These are phyloP conservation scores for Habropoda laboriosa DNA, from an alignment of 1,140 invertebrate species.

Conservation along the genomic window DNA sequence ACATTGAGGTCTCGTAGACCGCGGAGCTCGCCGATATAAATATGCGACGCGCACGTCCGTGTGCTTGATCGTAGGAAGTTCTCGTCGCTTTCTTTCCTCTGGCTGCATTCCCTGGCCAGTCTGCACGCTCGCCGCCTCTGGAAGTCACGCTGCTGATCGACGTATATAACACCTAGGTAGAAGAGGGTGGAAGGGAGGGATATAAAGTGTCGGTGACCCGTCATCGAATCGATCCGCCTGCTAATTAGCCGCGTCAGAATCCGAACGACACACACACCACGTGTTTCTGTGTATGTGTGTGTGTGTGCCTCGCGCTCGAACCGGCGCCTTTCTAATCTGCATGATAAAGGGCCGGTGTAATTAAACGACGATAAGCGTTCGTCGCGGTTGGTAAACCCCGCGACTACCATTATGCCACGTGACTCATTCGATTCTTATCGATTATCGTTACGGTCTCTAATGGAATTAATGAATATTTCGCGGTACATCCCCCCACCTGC, in stretches of 20 bases:
- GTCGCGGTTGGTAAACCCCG: background rate
- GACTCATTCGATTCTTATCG: constrained; percentile 56
- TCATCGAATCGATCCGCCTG: constrained; percentile 36
- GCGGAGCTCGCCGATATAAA: constrained; percentile 3
- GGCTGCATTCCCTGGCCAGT: constrained; percentile 12
- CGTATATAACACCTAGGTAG: too few species aligned
- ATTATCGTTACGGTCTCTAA: constrained; percentile 32
- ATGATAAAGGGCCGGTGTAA: constrained; percentile 48
- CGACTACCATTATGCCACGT: constrained; percentile 29
- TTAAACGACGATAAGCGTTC: constrained; percentile 47
- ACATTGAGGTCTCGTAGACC: constrained; percentile 43
- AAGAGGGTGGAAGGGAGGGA: too few species aligned
- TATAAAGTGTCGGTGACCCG: constrained; percentile 59
- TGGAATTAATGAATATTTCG: constrained; percentile 34
- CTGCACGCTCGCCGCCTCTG: too few species aligned
- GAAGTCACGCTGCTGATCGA: too few species aligned
- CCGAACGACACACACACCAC: constrained; percentile 36
- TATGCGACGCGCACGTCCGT: constrained; percentile 29
- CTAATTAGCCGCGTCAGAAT: constrained; percentile 55
- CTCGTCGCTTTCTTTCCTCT: constrained; percentile 18
- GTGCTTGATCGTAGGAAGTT: constrained; percentile 34
- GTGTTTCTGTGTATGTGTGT: too few species aligned
- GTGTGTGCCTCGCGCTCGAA: constrained; percentile 26
- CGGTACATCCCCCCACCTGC: background rate
- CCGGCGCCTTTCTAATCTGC: constrained; percentile 37